These are phyloP conservation scores for Pipistrellus kuhlii DNA, from an alignment of 2,797 vertebrate species.

Conservation along the genomic window DNA sequence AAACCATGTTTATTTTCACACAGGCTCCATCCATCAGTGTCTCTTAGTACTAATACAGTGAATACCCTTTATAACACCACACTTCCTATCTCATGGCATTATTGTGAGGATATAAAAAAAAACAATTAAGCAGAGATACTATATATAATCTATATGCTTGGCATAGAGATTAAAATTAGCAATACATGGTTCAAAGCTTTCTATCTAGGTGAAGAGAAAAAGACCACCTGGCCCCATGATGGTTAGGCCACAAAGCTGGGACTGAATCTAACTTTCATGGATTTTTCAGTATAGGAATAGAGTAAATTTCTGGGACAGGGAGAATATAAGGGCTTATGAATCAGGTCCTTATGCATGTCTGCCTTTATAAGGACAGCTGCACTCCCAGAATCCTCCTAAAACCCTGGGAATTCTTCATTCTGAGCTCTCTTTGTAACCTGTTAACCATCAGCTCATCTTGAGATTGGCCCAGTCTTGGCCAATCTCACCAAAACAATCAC, in stretches of 20 bases:
- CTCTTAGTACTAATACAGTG: neutral
- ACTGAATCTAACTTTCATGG: neutral
- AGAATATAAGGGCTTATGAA: neutral
- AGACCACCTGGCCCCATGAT: neutral
- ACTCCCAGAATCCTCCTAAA: neutral
- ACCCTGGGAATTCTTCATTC: neutral
- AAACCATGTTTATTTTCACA: neutral
- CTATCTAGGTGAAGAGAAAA: constrained; percentile 30
- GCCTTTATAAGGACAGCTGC: neutral
- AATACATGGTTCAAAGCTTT: neutral
- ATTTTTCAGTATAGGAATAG: neutral
- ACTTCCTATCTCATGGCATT: neutral
- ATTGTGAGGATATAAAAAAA: neutral
- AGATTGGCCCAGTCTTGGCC: neutral
- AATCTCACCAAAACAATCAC: neutral
- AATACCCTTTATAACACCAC: neutral
- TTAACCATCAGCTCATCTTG: neutral
- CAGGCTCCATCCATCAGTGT: neutral
- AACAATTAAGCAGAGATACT: neutral
- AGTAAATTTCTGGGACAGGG: neutral
- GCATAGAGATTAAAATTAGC: neutral
- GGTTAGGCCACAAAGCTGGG: neutral
- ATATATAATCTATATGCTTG: neutral
- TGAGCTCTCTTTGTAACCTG: neutral
- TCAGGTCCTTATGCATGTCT: neutral